phyloP scores from a whole-genome alignment of 2,113 vertebrate species.

The Nothocercus julius region DNA sequence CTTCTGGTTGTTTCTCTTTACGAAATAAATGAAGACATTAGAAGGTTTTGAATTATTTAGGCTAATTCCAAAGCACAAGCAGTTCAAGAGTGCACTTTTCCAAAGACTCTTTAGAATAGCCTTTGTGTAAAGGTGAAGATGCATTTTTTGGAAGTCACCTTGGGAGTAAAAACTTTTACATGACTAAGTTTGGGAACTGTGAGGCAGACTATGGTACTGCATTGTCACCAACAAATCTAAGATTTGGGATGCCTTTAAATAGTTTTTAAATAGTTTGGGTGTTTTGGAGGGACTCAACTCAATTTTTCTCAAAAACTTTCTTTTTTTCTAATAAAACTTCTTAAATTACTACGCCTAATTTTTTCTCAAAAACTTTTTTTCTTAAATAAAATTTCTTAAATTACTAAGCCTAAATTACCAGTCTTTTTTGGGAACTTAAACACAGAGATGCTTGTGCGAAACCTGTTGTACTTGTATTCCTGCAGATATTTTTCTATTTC shows the following conservation, averaged over 20 bases:
- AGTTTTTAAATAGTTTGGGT: neutral
- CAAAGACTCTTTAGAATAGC: neutral
- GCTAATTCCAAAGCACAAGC: neutral
- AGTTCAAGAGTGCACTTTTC: neutral
- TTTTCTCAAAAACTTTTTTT: neutral
- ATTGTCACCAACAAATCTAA: neutral
- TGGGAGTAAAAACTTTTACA: neutral
- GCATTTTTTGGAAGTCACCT: neutral
- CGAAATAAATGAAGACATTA: neutral
- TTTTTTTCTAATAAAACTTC: neutral
- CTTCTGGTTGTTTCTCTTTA: neutral
- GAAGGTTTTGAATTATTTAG: neutral
- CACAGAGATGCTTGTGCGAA: neutral
- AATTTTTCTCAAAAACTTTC: neutral
- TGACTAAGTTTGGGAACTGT: neutral
- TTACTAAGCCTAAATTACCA: neutral
- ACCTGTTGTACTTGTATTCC: neutral
- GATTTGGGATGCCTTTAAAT: neutral
- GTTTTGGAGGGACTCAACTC: neutral
- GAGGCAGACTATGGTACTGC: neutral
- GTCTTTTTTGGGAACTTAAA: neutral
- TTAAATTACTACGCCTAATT: neutral
- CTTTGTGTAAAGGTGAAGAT: neutral
- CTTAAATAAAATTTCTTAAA: neutral
- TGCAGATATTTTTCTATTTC: neutral